Base-by-base conservation (phyloP, 2,113 vertebrate species). In the Clarias gariepinus region DNA sequence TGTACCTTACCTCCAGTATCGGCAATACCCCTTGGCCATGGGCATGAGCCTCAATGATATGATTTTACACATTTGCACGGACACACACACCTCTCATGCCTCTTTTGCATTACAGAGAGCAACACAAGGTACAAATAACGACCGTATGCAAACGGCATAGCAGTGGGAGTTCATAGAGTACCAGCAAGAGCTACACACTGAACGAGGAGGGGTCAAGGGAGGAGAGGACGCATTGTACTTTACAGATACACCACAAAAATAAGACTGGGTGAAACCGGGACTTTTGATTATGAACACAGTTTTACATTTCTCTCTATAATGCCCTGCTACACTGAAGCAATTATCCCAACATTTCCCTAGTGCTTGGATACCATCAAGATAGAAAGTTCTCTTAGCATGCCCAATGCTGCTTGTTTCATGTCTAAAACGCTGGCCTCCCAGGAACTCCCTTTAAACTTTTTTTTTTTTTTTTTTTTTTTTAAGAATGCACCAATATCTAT, bases 31-130 rank as follows among this genome's bases (percentile, higher is more conserved):
- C 1, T 36, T 36, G 33, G 33, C 1, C 1, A 36, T 23, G 5
- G 23, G 30, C 57, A 41, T 36, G 11, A 9, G 15, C 16, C 76
- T 57, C 28, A 36, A 16, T 13, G 18, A 80, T 33, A 1, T 60
- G 55, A 30, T 61, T 36, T 61, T 41, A 71, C 16, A 36, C 47
- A 47, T 7, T 47, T 47, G 47, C 47, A 47, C 47, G 47, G 6
- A 47, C 47, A 47, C 19, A 74, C 33, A 55, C 4, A 33, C 52
- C 55, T 66, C 60, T 36, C 58, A 19, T 7, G 4, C 36, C 55
- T 85, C 25, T 82, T 87, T 89, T 89, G 83, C 88, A 89, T 89
- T 41, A 36, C 77, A 55, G 81, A 81, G 52, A 25, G 78, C 16
- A 79, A 33, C 13, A 30, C 25, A 47, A 85, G 73, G 79, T 25